Percentiles rank a stretch among this genome's conserved stretches.
phyloP scores from a whole-genome alignment of 2,797 vertebrate species.

The Peromyscus aztecus region DNA sequence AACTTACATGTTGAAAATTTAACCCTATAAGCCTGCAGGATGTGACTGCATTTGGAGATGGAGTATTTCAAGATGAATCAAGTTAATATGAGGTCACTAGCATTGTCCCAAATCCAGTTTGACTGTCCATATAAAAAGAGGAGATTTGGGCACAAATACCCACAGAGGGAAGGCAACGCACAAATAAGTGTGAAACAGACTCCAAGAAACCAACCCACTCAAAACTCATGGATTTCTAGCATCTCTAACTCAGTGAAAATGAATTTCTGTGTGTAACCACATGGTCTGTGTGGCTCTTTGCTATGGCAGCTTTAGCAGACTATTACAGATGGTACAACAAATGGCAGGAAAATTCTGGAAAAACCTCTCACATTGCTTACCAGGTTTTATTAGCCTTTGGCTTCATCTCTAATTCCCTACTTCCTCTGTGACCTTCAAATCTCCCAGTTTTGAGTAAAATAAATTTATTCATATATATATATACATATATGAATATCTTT shows the following conservation, averaged over 20 bases:
- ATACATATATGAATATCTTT: background rate
- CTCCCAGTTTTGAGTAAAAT: slow-evolving; percentile 33
- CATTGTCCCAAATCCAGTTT: background rate
- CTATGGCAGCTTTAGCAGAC: background rate
- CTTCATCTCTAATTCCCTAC: background rate
- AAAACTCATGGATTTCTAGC: background rate
- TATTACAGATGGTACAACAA: background rate
- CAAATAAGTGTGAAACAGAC: background rate
- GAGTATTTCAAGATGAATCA: background rate
- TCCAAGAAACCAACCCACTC: background rate
- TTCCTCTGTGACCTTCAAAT: slow-evolving; percentile 2
- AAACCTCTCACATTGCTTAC: background rate
- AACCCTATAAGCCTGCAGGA: background rate
- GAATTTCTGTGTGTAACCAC: background rate
- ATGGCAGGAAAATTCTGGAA: background rate
- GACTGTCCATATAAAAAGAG: background rate
- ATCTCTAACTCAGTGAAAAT: background rate
- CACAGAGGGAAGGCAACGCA: background rate
- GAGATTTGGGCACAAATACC: background rate
- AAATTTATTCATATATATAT: slow-evolving; percentile 1
- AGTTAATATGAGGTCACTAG: background rate
- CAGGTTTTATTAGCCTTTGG: background rate
- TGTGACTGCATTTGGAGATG: background rate
- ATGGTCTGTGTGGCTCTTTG: background rate
- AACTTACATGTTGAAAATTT: background rate